Base-by-base conservation (phyloP, 1,140 invertebrate species). In the Philotrypesis tridentata region DNA sequence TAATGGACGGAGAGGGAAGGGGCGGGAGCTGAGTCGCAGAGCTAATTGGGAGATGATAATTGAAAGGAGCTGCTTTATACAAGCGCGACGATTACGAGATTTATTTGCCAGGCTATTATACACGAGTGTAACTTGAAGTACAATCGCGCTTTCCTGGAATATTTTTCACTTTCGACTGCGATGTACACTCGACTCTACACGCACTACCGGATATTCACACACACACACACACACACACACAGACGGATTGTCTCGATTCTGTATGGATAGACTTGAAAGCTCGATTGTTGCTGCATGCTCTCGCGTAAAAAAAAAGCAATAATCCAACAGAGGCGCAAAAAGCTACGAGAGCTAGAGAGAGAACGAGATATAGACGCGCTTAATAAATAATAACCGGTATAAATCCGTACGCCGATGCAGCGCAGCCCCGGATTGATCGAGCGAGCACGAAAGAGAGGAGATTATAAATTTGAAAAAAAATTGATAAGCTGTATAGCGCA, bases 31-130 rank as follows among this genome's bases (percentile, higher is more conserved):
- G 27, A 27, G 23, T 9, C 5, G 7, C 17, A 14, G 63, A 67
- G 17, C 8, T 76, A 76, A 63, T 63, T 63, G 73, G 61, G 17
- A 23, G 23, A 21, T 29, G 25, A 74, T 31, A 74, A 61, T 25
- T 74, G 25, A 37, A 33, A 29, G 63, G 23, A 67, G 63, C 11
- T n/a, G 17, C 6, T 21, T 55, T 17, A n/a, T 55, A 55, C 17
- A 43, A 43, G 40, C 17, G 40, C 17, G 0, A 43, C 12, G 40
- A 14, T 14, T n/a, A n/a, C n/a, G n/a, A n/a, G n/a, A 37, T 3
- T 37, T 37, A 9, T 37, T 3, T 37, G 33, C 4, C 33, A 9
- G 33, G 9, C 33, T 5, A 37, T 37, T 37, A 5, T 37, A 3
- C 33, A 9, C 33, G 9, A n/a, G n/a, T 37, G 9, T 37, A 37